Percentiles rank a stretch among this genome's conserved stretches.
Conservation (phyloP, 2,113 vertebrate species). For the Varanus salvator region DNA sequence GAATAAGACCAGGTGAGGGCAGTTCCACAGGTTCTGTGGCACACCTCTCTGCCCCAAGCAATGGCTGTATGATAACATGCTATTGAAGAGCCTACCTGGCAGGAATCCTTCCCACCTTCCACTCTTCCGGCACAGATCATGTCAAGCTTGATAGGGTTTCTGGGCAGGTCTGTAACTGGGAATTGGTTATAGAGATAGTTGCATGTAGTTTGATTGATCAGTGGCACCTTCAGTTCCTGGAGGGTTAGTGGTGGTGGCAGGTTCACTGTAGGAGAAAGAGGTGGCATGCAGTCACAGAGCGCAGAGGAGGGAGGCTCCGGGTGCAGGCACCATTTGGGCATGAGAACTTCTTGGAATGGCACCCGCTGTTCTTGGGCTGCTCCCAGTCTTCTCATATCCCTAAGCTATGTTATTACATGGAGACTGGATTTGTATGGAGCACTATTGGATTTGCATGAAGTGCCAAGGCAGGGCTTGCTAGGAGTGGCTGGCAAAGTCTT, state of each 20-base stretch:
- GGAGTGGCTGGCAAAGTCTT: too few relatives aligned
- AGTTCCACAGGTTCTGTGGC: too few relatives aligned
- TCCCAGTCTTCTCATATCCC: neutral
- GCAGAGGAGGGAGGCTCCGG: too few relatives aligned
- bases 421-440: too few relatives aligned
- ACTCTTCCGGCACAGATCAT: conserved; percentile 39
- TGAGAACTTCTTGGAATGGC: neutral
- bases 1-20: too few relatives aligned
- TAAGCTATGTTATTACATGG: neutral
- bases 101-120: conserved; percentile 22
- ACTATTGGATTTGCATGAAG: too few relatives aligned
- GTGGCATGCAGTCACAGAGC: neutral
- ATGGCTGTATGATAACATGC: neutral
- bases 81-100: neutral
- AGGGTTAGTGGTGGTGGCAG: neutral
- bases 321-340: neutral
- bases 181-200: neutral
- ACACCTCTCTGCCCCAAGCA: too few relatives aligned
- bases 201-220: neutral
- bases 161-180: neutral
- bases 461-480: too few relatives aligned
- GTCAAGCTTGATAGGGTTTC: neutral
- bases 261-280: neutral
- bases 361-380: neutral
- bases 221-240: conserved; percentile 20